Percentiles rank a stretch among this genome's conserved stretches.
These are phyloP conservation scores for Pristionchus exspectatus DNA, from an alignment of 2,888 invertebrate genomes.

Conservation along the genomic window DNA sequence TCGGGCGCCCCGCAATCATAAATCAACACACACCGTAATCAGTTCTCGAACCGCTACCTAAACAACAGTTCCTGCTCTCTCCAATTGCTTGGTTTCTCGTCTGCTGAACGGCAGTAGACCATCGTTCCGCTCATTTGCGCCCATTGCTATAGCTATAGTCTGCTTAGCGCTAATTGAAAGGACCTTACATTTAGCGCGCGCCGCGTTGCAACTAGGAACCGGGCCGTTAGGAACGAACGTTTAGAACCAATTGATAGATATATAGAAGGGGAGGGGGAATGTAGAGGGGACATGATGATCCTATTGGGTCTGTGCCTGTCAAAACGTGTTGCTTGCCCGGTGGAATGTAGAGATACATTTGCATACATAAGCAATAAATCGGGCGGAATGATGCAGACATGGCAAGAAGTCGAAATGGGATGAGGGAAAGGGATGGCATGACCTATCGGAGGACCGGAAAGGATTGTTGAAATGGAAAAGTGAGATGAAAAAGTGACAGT, in stretches of 20 bases:
- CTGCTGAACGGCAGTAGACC: neutral
- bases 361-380: slow-evolving; percentile 42
- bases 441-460: neutral
- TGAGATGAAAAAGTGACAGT: neutral
- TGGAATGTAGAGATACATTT: slow-evolving; percentile 26
- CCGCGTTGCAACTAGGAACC: neutral
- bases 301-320: neutral
- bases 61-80: neutral
- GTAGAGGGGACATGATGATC: neutral
- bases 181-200: neutral
- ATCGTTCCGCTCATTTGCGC: slow-evolving; percentile 24
- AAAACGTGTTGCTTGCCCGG: slow-evolving; percentile 26
- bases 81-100: neutral
- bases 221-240: slow-evolving; percentile 20
- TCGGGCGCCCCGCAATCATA: neutral
- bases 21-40: neutral
- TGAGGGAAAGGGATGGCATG: neutral
- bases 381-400: slow-evolving; percentile 6
- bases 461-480: neutral
- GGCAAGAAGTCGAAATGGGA: slow-evolving; percentile 8
- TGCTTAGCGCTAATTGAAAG: neutral
- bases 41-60: neutral
- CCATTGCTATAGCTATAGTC: neutral
- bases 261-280: neutral
- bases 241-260: slow-evolving; percentile 14